Percentiles rank a stretch among this genome's conserved stretches.
Evolutionary conservation across 2,888 invertebrate genomes (phyloP).

Genomic region (Drosophila fungiperda): DNA sequence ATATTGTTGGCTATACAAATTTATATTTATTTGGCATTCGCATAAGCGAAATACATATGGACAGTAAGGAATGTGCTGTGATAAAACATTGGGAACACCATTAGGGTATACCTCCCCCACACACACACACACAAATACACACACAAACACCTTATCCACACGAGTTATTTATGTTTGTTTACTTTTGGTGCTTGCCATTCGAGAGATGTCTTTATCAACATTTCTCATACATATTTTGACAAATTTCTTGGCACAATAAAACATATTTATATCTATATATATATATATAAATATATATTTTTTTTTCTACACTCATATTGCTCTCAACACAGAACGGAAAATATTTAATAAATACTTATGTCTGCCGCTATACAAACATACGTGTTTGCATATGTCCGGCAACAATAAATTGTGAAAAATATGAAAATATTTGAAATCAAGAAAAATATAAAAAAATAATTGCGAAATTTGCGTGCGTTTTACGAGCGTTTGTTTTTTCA

Average conservation of each 20-base stretch:
- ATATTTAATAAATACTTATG: conserved; percentile 57
- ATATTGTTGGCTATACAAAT: neutral
- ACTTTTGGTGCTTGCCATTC: conserved; percentile 48
- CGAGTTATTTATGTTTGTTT: conserved; percentile 59
- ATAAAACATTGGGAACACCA: conserved; percentile 38
- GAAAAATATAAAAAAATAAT: conserved; percentile 22
- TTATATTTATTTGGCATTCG: neutral
- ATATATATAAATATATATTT: conserved; percentile 8
- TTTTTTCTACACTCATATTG: conserved; percentile 36
- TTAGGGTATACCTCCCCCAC: conserved; percentile 5
- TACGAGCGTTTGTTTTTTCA: conserved; percentile 39
- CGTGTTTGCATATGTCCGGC: conserved; percentile 13
- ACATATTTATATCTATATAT: neutral
- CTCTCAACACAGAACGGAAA: conserved; percentile 59
- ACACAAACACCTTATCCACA: neutral
- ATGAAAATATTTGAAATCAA: conserved; percentile 15
- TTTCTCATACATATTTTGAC: conserved; percentile 58
- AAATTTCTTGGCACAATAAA: conserved; percentile 48
- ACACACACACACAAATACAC: neutral
- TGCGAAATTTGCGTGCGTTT: conserved; percentile 39
- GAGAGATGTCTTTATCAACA: conserved; percentile 64
- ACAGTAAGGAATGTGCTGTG: conserved; percentile 44
- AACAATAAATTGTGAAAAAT: conserved; percentile 30
- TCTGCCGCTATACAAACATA: neutral
- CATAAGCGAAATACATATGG: conserved; percentile 18